Conservation (phyloP, 2,113 vertebrate species). For the Chaenocephalus aceratus region DNA sequence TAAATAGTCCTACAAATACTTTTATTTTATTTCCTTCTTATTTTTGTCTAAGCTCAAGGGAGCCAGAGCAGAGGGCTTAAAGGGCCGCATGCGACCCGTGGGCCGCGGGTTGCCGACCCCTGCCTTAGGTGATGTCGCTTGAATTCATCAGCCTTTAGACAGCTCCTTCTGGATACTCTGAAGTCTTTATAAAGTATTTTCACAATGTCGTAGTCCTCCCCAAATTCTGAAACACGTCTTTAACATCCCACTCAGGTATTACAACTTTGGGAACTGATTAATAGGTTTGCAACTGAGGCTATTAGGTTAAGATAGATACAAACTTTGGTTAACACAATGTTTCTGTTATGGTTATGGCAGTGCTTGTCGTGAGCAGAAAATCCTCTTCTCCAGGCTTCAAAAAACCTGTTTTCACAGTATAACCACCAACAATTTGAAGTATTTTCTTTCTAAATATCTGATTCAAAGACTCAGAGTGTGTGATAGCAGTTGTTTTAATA, state of each 20-base stretch:
- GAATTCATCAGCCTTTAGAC: not conserved
- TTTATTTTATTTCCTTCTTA: too few species aligned
- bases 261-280: not conserved
- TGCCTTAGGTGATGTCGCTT: conserved; percentile 1
- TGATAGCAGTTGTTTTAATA: conserved; percentile 8
- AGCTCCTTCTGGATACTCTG: not conserved
- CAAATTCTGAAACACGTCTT: not conserved
- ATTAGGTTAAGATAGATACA: not conserved
- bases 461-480: not conserved
- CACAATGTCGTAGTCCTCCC: not conserved
- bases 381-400: not conserved
- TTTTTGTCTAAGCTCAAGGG: too few species aligned
- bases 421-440: not conserved
- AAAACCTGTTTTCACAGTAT: not conserved
- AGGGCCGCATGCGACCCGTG: too few species aligned
- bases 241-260: not conserved
- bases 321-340: not conserved
- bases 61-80: too few species aligned
- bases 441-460: not conserved
- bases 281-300: not conserved
- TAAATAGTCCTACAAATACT: too few species aligned
- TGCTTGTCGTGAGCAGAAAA: not conserved
- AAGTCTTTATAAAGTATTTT: not conserved
- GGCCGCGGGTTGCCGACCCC: too few species aligned
- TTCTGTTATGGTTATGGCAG: not conserved